These are phyloP conservation scores for Chroicocephalus ridibundus DNA, from an alignment of 2,113 vertebrate genomes.

Conservation along the genomic window DNA sequence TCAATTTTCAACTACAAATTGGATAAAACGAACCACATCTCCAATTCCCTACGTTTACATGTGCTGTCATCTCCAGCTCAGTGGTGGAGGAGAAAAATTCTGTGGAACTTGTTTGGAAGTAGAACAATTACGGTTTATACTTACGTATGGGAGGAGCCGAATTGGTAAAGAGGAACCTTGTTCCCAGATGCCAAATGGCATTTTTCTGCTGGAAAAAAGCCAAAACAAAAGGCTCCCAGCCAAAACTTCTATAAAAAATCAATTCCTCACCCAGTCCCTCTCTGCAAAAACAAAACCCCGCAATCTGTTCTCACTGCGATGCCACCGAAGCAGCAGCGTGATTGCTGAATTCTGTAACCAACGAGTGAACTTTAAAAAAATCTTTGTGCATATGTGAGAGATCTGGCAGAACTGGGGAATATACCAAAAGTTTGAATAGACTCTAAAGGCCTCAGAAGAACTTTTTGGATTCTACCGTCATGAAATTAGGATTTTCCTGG, in stretches of 20 bases:
- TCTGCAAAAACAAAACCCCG: neutral
- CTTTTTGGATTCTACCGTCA: neutral
- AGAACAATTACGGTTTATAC: neutral
- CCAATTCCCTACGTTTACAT: neutral
- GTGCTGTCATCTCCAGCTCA: neutral
- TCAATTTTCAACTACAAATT: neutral
- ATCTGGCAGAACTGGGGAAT: neutral
- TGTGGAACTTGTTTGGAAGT: neutral
- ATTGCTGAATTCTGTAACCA: constrained; percentile 4
- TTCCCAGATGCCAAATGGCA: neutral
- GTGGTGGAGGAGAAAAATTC: neutral
- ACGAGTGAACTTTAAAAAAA: neutral
- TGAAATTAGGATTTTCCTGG: neutral
- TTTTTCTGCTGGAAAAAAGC: neutral
- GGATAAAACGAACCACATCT: neutral
- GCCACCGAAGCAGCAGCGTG: constrained; percentile 7
- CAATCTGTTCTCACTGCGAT: neutral
- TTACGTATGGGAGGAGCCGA: neutral
- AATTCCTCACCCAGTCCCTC: neutral
- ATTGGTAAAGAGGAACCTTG: neutral
- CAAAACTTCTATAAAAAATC: neutral
- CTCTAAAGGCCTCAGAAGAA: neutral
- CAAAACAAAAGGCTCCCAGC: neutral
- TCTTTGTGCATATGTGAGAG: neutral
- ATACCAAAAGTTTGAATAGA: neutral